phyloP scores from a whole-genome alignment of 1,140 invertebrate genomes.

The Semibalanus balanoides region DNA sequence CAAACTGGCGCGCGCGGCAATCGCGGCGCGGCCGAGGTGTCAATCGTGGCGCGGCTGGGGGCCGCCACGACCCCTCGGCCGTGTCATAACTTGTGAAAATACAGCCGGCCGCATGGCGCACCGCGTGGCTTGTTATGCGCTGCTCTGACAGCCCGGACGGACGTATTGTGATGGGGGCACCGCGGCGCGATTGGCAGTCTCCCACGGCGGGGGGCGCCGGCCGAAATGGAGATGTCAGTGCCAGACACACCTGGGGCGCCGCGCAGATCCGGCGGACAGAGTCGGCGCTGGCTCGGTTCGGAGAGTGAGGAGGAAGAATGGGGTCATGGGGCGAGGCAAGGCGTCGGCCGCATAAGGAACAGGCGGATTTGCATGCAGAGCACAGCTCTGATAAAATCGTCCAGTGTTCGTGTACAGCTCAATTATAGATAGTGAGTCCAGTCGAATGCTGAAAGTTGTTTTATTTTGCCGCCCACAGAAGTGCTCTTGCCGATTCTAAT shows the following conservation, averaged over 20 bases:
- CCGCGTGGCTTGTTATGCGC: neutral
- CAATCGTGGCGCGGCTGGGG: neutral
- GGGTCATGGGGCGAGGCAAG: neutral
- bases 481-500: no score
- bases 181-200: neutral
- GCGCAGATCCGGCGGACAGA: neutral
- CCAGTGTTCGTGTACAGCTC: neutral
- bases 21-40: neutral
- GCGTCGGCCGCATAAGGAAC: no score
- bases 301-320: neutral
- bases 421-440: neutral
- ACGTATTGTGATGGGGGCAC: constrained; percentile 5
- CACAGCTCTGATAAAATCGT: neutral
- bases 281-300: neutral
- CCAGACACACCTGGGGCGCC: neutral
- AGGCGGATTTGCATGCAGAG: no score
- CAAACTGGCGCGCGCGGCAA: neutral
- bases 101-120: neutral
- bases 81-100: constrained; percentile 4
- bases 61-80: neutral
- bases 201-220: neutral
- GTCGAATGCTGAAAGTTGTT: no score
- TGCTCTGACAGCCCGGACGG: neutral
- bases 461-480: no score
- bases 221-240: constrained; percentile 4